Conservation (phyloP, 2,113 vertebrate genomes). For the Nesoenas mayeri region DNA sequence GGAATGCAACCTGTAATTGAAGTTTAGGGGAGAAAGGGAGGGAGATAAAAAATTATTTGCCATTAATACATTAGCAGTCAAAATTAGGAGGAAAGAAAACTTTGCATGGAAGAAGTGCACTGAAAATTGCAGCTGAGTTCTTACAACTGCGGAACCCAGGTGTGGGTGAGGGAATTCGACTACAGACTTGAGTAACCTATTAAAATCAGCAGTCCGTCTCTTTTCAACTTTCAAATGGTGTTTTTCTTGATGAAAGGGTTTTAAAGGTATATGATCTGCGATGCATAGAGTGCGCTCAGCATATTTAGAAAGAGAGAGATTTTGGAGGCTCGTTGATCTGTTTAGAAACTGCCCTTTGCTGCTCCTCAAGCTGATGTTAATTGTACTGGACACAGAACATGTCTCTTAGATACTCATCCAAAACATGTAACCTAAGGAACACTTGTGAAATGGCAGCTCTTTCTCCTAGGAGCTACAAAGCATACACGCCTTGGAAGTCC, state of each 20-base stretch:
- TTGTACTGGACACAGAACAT: slow-evolving; percentile 33
- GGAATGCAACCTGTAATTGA: slow-evolving; percentile 67
- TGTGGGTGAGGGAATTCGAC: background rate
- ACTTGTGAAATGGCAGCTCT: slow-evolving; percentile 25
- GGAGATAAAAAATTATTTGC: slow-evolving; percentile 33
- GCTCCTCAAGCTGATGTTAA: background rate
- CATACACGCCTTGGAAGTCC: background rate
- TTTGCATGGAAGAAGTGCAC: background rate
- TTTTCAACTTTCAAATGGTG: background rate
- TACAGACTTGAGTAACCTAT: background rate
- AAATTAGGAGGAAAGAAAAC: slow-evolving; percentile 33
- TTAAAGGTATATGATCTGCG: background rate
- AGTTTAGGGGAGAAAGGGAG: background rate
- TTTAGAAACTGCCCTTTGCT: slow-evolving; percentile 20
- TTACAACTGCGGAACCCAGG: background rate
- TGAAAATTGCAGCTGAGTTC: background rate
- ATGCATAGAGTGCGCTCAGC: background rate
- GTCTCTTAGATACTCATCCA: slow-evolving; percentile 35
- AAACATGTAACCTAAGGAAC: slow-evolving; percentile 47
- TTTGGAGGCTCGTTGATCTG: background rate
- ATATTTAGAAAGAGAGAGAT: background rate
- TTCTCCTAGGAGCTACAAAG: slow-evolving; percentile 26
- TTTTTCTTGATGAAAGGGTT: background rate
- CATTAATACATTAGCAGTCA: slow-evolving; percentile 47
- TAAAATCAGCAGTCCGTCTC: background rate